Evolutionary conservation across 2,888 invertebrate species (phyloP), one percentile per base, ranked within the genome.

Genomic region (Noctua fimbriata): DNA sequence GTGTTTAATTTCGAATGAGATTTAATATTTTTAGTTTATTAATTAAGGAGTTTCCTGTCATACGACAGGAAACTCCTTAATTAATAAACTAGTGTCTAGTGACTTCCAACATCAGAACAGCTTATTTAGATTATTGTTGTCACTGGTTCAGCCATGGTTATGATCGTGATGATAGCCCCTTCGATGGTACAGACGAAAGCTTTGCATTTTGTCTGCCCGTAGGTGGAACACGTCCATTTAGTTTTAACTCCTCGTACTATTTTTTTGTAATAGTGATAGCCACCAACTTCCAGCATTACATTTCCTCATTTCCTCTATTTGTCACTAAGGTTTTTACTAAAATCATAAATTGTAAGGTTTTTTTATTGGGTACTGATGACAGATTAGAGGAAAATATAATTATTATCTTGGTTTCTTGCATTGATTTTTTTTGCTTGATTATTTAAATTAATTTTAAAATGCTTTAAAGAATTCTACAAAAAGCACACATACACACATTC

Each of bases 241-340:
- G 60, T 79, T 63, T 52, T 79, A 12, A 0, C 1, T 16, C 70
- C 60, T 10, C 18, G n/a, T 9, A 41, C 28, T 32, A 49, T 58
- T 60, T 63, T 79, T 60, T 78, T 79, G 41, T 79, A 41, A 32
- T 69, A 70, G 21, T 69, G 16, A 41, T 44, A 44, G 21, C 70
- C 60, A 32, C 49, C 70, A 44, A 79, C 32, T 70, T 70, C 49
- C 21, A 52, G 49, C 32, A 52, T 52, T 5, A 71, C 16, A 79
- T 79, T 79, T 52, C 79, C 60, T 70, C 16, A 79, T 79, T 79
- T 52, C 79, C 60, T 70, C 49, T 52, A 3, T 49, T 78, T 70
- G 79, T 79, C 32, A 60, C 32, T 79, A 63, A 32, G 1, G 21
- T 32, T 63, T 32, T 79, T 9, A 79, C 49, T 63, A 52, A 79